Conservation (phyloP, 2,888 invertebrate species). For the Acanthopleura granulata region DNA sequence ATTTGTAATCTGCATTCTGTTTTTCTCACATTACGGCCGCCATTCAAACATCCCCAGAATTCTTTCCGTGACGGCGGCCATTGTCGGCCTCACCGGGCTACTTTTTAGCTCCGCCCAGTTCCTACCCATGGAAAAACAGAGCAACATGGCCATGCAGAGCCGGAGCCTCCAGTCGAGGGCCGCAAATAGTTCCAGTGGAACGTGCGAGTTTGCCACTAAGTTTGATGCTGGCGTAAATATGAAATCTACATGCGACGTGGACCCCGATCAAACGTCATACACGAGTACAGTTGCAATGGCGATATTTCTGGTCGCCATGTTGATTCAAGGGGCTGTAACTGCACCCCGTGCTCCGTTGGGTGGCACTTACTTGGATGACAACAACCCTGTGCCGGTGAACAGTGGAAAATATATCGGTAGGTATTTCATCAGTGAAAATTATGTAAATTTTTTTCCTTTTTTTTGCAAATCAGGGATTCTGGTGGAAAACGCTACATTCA, state of each 20-base stretch:
- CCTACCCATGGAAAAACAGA: not conserved
- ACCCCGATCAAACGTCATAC: not conserved
- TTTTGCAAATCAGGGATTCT: no score
- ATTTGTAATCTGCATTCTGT: not conserved
- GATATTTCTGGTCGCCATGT: conserved; percentile 7
- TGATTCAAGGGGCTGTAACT: conserved; percentile 4
- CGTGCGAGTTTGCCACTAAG: not conserved
- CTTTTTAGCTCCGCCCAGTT: not conserved
- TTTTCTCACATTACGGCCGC: not conserved
- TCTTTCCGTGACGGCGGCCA: not conserved
- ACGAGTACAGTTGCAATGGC: not conserved
- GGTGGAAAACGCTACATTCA: no score
- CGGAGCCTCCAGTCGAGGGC: not conserved
- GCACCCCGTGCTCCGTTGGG: conserved; percentile 1
- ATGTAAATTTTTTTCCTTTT: no score
- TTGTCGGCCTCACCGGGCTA: not conserved
- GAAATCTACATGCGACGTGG: not conserved
- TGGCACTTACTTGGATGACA: conserved; percentile 8
- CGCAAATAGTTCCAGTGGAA: not conserved
- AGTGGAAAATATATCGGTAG: conserved; percentile 11
- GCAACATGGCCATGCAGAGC: not conserved
- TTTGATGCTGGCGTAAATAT: not conserved
- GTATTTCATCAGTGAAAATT: not conserved
- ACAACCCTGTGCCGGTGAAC: not conserved
- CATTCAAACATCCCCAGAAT: not conserved